A percentile compares a stretch with the other conserved stretches of the same genome.
Conservation (phyloP, 2,888 invertebrate genomes). For the Hydrotaea diabolus region DNA sequence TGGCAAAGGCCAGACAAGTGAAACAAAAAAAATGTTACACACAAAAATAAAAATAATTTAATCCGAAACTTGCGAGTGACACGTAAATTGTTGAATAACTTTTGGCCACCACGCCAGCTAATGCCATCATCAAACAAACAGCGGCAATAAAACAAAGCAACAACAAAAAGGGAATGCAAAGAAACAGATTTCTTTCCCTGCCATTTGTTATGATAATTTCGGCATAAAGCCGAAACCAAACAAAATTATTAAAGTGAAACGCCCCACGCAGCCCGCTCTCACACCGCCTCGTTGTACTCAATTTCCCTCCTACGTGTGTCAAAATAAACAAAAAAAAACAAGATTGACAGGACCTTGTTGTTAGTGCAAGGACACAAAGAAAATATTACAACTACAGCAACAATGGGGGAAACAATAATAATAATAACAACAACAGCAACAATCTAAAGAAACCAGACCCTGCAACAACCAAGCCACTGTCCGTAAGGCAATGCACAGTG, state of each 20-base stretch:
- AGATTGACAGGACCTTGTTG: slow-evolving; percentile 24
- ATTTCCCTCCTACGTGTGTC: background rate
- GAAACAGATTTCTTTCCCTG: slow-evolving; percentile 46
- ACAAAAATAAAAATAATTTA: slow-evolving; percentile 48
- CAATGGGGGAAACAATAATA: background rate
- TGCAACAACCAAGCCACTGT: too few relatives aligned
- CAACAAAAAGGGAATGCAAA: background rate
- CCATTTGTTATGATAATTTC: slow-evolving; percentile 48
- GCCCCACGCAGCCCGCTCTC: background rate
- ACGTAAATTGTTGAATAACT: slow-evolving; percentile 45
- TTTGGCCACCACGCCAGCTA: background rate
- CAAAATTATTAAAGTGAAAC: slow-evolving; percentile 58
- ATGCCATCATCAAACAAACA: background rate
- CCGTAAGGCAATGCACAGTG: too few relatives aligned
- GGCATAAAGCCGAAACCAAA: slow-evolving; percentile 13
- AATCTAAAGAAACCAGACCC: slow-evolving; percentile 1
- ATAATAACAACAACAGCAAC: background rate
- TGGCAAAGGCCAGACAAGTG: background rate
- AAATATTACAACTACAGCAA: background rate
- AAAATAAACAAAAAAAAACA: too few relatives aligned
- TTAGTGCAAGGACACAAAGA: background rate
- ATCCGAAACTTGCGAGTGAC: slow-evolving; percentile 60
- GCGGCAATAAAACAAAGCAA: slow-evolving; percentile 11
- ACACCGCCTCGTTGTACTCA: background rate
- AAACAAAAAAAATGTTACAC: slow-evolving; percentile 4